Base-by-base conservation (phyloP, 2,888 invertebrate genomes). In the Pristionchus fissidentatus region DNA sequence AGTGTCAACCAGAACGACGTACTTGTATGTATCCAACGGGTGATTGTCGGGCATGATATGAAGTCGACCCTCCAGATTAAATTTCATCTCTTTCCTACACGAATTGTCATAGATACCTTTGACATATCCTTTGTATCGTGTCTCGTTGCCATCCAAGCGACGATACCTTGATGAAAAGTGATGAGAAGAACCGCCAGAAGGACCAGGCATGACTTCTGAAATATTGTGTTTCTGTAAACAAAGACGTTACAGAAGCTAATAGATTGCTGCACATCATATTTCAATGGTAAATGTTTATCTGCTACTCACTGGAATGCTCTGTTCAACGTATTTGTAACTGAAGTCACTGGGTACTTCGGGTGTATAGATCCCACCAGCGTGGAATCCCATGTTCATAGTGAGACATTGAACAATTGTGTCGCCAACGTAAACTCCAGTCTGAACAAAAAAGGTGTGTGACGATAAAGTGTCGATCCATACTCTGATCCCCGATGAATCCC, bases 1-100 rank as follows among this genome's bases (percentile, higher is more conserved):
- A 22, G 89, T 89, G 62, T 89, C 88, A 29, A 89, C 88, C 3
- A 84, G 60, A 15, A 89, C 52, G 22, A 89, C 79, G 83, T 88
- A 89, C 85, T 87, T 85, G 84, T 89, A 89, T 29, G 85, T 86
- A 70, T 89, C 89, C 46, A 84, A 70, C 10, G 85, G 85, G 57
- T 86, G 85, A 62, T 89, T 89, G 84, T 88, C 89, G 8, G 55
- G 57, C 52, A 89, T 70, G 2, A 83, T 13, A 32, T 38, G 52
- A 3, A 83, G 52, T 73, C 73, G 83, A n/a, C 83, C 73, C 83
- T 83, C 26, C 22, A 83, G 29, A 10, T 10, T 3, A n/a, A n/a
- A n/a, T n/a, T n/a, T n/a, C n/a, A n/a, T n/a, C n/a, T n/a, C n/a
- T n/a, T n/a, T n/a, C n/a, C n/a, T n/a, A n/a, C n/a, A n/a, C n/a